Conservation (phyloP, 2,797 vertebrate species). For the Tokudaia muenninki region DNA sequence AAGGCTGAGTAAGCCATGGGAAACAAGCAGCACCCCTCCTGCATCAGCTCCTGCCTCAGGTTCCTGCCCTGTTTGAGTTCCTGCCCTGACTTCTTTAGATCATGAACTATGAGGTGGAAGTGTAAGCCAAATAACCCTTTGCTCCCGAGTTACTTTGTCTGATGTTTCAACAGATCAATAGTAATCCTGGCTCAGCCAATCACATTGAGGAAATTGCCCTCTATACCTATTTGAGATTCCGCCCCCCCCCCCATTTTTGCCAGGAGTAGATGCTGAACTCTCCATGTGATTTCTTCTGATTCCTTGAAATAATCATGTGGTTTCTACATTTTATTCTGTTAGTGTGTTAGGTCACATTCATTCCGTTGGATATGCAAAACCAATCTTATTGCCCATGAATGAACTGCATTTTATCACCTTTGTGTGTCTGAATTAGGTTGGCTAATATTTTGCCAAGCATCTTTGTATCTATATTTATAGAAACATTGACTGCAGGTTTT, state of each 20-base stretch:
- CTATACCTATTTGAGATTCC: not conserved
- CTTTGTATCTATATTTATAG: not conserved
- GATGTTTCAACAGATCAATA: not conserved
- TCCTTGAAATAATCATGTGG: not conserved
- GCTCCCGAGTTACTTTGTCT: not conserved
- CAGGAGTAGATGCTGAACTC: not conserved
- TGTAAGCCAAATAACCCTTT: no score
- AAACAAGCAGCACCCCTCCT: no score
- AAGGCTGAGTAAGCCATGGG: not conserved
- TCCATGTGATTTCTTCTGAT: not conserved
- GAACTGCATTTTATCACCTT: not conserved
- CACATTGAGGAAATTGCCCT: not conserved
- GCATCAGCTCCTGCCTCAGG: not conserved
- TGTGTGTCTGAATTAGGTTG: not conserved
- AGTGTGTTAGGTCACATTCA: not conserved
- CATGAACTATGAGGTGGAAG: not conserved
- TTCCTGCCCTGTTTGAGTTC: not conserved
- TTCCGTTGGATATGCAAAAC: not conserved
- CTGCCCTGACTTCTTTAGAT: not conserved
- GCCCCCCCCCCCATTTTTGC: not conserved
- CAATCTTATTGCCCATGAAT: not conserved
- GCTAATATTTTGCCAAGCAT: not conserved
- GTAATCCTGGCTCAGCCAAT: not conserved
- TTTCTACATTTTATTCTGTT: not conserved
- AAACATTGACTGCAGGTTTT: not conserved